phyloP scores from a whole-genome alignment of 2,797 vertebrate species.

The Enteromius viviparus region DNA sequence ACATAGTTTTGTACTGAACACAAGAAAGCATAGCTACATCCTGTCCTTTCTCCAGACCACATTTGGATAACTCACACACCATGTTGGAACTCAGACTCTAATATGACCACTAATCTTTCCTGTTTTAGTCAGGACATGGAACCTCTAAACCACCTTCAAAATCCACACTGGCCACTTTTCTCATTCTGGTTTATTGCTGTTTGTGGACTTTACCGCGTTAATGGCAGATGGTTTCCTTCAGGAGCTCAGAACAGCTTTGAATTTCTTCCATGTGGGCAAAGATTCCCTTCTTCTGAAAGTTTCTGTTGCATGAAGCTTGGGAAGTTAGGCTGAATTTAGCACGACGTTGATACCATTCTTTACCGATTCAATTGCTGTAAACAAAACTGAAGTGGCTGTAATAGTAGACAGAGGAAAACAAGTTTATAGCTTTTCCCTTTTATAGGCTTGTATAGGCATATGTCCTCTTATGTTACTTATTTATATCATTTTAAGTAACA shows the following conservation, averaged over 20 bases:
- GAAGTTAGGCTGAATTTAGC: background rate
- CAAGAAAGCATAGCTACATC: background rate
- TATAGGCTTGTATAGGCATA: slow-evolving; percentile 2
- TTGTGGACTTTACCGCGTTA: background rate
- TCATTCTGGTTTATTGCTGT: slow-evolving; percentile 5
- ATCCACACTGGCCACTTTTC: background rate
- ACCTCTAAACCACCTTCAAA: background rate
- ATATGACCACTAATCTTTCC: slow-evolving; percentile 9
- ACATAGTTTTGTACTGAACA: background rate
- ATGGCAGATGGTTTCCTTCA: background rate
- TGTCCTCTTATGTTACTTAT: no score
- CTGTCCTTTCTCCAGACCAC: background rate
- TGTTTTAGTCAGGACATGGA: background rate
- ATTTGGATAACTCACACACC: background rate
- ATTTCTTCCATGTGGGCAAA: slow-evolving; percentile 25
- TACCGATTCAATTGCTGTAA: background rate
- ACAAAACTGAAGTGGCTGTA: slow-evolving; percentile 28
- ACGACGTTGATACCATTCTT: background rate
- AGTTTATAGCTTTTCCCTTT: slow-evolving; percentile 33
- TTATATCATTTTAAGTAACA: background rate
- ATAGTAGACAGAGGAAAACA: slow-evolving; percentile 42
- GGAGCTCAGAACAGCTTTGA: background rate
- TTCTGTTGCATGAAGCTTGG: background rate
- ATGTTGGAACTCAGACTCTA: background rate
- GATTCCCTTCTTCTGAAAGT: background rate